Evolutionary conservation across 2,113 vertebrate genomes (phyloP).

Genomic region (Gasterosteus aculeatus): DNA sequence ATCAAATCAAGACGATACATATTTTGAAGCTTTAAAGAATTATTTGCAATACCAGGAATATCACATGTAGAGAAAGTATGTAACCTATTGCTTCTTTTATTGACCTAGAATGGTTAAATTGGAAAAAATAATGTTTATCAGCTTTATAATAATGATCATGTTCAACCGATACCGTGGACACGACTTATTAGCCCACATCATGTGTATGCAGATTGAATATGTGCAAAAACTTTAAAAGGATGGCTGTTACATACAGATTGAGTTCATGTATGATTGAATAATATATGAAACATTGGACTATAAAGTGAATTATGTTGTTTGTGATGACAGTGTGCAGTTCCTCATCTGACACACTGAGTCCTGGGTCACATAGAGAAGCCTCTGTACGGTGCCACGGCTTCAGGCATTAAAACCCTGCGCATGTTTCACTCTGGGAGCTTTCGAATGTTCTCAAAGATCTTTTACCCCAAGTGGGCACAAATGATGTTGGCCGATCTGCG

Average conservation of each 20-base stretch:
- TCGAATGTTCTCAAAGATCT: constrained; percentile 34
- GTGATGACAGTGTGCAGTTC: neutral
- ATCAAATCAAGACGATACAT: neutral
- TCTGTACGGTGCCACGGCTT: constrained; percentile 43
- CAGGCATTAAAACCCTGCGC: constrained; percentile 54
- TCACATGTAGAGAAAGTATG: neutral
- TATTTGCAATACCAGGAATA: neutral
- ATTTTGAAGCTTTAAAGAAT: neutral
- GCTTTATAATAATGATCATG: neutral
- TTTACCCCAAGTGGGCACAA: constrained; percentile 29
- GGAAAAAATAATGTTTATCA: neutral
- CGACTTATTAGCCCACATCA: neutral
- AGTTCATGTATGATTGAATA: neutral
- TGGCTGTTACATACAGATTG: neutral
- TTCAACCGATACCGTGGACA: neutral
- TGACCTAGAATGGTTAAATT: neutral
- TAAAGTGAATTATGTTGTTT: neutral
- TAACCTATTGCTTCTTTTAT: neutral
- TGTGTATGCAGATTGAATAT: neutral
- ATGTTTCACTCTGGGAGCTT: constrained; percentile 50
- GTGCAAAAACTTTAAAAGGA: neutral
- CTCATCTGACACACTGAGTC: constrained; percentile 17
- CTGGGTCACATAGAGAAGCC: constrained; percentile 37
- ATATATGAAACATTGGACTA: neutral
- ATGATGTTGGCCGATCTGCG: constrained; percentile 22